phyloP scores from a whole-genome alignment of 2,888 invertebrate genomes.

The Theristus sp. region DNA sequence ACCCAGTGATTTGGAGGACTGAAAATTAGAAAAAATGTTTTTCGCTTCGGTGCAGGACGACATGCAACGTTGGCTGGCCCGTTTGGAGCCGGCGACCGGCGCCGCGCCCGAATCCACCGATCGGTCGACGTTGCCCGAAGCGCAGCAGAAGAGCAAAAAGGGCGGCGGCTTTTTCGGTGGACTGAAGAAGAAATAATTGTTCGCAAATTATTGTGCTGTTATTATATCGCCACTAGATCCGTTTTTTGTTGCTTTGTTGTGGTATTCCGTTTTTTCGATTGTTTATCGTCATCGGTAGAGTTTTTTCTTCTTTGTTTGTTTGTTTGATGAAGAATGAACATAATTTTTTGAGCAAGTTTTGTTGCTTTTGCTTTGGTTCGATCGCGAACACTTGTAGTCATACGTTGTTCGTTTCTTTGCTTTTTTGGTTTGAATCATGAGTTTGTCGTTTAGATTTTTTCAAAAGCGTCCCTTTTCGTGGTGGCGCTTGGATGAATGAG shows the following conservation, averaged over 20 bases:
- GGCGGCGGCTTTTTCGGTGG: conserved; percentile 82
- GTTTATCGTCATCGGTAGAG: neutral
- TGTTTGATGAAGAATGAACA: too few species aligned
- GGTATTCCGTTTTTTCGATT: neutral
- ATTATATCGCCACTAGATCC: neutral
- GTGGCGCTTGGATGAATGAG: too few species aligned
- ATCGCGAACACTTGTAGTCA: neutral
- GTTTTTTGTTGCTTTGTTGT: neutral
- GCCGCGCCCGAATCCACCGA: conserved; percentile 13
- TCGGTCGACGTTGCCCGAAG: conserved; percentile 6
- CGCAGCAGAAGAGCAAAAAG: conserved; percentile 45
- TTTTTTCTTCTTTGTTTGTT: neutral
- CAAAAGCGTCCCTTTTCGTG: too few species aligned
- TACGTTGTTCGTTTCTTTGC: neutral
- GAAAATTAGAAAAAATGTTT: neutral
- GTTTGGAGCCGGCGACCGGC: conserved; percentile 55
- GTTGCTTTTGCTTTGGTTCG: neutral
- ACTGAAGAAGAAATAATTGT: conserved; percentile 69
- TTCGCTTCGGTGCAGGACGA: conserved; percentile 46
- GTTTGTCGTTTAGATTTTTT: neutral
- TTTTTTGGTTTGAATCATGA: neutral
- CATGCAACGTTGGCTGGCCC: conserved; percentile 74
- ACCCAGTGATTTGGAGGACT: neutral
- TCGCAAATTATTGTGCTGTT: neutral
- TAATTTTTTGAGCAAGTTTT: neutral